Conservation (phyloP, 2,888 invertebrate species). For the Dasypogon diadema region DNA sequence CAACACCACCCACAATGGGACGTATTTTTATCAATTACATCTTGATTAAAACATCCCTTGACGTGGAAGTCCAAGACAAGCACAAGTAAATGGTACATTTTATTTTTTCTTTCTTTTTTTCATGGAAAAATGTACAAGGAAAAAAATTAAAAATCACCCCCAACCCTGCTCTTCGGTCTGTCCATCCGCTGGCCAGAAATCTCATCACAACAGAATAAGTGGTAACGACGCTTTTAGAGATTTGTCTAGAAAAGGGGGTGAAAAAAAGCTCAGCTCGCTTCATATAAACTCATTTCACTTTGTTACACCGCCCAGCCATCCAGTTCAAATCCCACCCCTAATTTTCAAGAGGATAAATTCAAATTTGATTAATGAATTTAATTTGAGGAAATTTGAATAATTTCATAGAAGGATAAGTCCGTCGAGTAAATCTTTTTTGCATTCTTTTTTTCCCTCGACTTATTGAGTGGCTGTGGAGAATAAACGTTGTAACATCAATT, state of each 20-base stretch:
- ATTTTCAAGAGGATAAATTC: conserved; percentile 43
- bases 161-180: conserved; percentile 9
- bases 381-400: conserved; percentile 52
- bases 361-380: conserved; percentile 54
- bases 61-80: no score
- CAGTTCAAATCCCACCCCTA: conserved; percentile 13
- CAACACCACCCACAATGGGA: no score
- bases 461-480: conserved; percentile 29
- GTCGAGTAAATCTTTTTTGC: conserved; percentile 14
- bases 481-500: conserved; percentile 17
- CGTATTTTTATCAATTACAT: no score
- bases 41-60: no score
- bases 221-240: conserved; percentile 2
- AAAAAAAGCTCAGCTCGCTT: not conserved
- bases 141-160: not conserved
- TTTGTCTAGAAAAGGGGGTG: not conserved
- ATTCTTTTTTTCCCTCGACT: not conserved
- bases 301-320: not conserved
- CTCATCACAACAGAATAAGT: not conserved
- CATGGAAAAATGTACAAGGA: no score
- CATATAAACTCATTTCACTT: conserved; percentile 8
- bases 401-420: conserved; percentile 51
- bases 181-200: not conserved
- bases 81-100: no score
- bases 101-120: no score